These are phyloP conservation scores for Sapajus apella DNA, from an alignment of 2,113 vertebrate genomes.

Conservation along the genomic window DNA sequence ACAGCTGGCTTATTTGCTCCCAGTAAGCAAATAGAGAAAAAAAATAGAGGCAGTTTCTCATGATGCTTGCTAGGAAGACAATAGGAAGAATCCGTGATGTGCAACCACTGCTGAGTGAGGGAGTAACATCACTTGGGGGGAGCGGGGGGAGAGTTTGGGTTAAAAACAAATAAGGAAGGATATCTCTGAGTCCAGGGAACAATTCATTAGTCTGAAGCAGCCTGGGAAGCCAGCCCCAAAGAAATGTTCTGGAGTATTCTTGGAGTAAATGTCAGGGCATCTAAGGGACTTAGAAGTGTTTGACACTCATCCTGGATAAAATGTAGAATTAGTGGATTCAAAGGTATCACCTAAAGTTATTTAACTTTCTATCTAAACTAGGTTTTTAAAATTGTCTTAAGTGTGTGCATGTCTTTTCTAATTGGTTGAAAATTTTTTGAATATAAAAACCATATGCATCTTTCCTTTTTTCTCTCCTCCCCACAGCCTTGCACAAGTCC, in stretches of 20 bases:
- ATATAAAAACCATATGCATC: neutral
- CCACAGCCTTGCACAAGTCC: neutral
- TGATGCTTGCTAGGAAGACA: neutral
- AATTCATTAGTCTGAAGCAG: neutral
- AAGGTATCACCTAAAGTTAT: neutral
- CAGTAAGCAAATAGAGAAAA: neutral
- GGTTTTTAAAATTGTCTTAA: neutral
- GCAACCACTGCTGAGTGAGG: neutral
- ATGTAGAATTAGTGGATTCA: neutral
- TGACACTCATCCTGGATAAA: neutral
- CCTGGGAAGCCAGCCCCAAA: neutral
- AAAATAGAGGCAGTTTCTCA: neutral
- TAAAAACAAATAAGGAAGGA: neutral
- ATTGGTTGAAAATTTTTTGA: neutral
- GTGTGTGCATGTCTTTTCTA: neutral
- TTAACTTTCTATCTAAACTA: neutral
- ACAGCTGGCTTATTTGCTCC: neutral
- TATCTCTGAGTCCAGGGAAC: no score
- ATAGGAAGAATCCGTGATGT: no score
- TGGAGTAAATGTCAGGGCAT: neutral
- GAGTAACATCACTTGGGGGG: accelerated
- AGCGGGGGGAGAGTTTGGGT: neutral
- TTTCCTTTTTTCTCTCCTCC: neutral
- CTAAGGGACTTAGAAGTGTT: neutral
- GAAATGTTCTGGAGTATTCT: neutral